Conservation (phyloP, 2,113 vertebrate genomes). For the Gymnorhina tibicen region DNA sequence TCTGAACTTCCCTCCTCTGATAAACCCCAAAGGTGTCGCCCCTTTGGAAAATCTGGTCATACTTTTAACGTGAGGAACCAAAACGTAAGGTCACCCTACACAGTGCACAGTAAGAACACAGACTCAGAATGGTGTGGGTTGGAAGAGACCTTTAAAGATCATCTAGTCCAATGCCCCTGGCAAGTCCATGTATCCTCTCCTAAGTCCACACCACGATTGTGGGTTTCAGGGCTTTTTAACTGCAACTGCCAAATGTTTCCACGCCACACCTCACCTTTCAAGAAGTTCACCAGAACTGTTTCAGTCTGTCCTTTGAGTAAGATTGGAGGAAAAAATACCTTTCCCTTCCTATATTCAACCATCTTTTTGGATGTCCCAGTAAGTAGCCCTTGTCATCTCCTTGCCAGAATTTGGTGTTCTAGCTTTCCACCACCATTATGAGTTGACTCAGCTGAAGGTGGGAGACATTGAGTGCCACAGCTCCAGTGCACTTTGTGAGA, state of each 20-base stretch:
- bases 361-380: neutral
- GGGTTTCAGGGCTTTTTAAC: neutral
- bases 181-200: neutral
- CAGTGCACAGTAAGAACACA: neutral
- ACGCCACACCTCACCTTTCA: neutral
- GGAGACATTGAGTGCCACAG: neutral
- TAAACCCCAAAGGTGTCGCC: accelerated
- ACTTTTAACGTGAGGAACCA: neutral
- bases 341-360: neutral
- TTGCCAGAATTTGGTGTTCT: neutral
- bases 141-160: neutral
- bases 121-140: neutral
- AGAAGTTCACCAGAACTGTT: neutral
- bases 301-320: neutral
- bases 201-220: neutral
- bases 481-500: neutral
- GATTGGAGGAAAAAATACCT: neutral
- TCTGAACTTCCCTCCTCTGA: neutral
- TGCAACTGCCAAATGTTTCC: neutral
- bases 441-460: neutral
- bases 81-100: neutral
- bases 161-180: neutral
- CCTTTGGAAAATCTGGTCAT: neutral
- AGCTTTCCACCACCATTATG: neutral
- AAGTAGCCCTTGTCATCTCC: neutral